Percentiles rank a stretch among this genome's conserved stretches.
Evolutionary conservation across 2,797 vertebrate genomes (phyloP).

Genomic region (Etheostoma nigrum): DNA sequence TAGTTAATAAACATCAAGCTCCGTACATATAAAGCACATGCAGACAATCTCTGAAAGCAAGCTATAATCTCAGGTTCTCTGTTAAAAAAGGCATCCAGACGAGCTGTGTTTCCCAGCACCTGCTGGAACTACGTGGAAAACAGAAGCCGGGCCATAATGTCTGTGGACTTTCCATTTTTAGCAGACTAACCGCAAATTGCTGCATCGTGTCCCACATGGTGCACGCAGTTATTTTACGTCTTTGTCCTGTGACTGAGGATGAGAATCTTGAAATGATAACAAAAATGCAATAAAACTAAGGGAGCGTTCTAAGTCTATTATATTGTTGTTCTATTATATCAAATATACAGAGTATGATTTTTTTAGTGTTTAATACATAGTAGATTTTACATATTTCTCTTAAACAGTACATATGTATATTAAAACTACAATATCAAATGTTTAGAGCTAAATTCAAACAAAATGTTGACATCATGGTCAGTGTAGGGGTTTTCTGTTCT

Average conservation of each 20-base stretch:
- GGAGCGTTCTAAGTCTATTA: neutral
- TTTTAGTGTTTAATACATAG: neutral
- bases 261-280: constrained; percentile 51
- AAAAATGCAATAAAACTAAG: constrained; percentile 48
- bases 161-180: constrained; percentile 77
- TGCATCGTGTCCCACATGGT: constrained; percentile 64
- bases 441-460: neutral
- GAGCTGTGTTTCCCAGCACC: constrained; percentile 68
- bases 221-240: constrained; percentile 40
- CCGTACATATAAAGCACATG: constrained; percentile 9
- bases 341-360: neutral
- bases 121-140: constrained; percentile 71
- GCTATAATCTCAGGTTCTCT: constrained; percentile 63
- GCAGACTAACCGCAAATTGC: constrained; percentile 74
- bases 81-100: constrained; percentile 49
- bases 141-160: constrained; percentile 44
- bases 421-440: neutral
- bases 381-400: neutral
- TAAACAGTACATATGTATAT: neutral
- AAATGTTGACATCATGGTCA: neutral
- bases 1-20: constrained; percentile 36
- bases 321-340: neutral
- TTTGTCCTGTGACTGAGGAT: constrained; percentile 47
- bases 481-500: neutral
- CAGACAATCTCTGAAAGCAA: constrained; percentile 23